Evolutionary conservation across 2,888 invertebrate genomes (phyloP), one percentile per base, ranked within the genome.

Genomic region (Microdon myrmicae): DNA sequence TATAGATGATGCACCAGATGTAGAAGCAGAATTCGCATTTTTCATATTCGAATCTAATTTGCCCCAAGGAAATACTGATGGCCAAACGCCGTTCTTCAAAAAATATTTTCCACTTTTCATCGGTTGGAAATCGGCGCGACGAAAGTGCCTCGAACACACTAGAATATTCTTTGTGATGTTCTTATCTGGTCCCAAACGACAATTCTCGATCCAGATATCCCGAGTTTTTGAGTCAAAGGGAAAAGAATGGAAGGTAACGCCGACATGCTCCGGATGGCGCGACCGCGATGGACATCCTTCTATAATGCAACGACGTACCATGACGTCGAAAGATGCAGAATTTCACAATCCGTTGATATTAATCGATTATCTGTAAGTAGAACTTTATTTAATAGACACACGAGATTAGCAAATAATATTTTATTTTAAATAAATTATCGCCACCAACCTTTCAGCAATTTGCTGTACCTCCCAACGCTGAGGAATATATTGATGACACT

Each of bases 121-220:
- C 68, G 83, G 83, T 78, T 88, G 84, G 79, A 90, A 90, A 79
- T 90, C 90, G 17, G 83, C 84, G 70, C 86, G 85, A 70, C 86
- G 82, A 76, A 90, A 90, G 78, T 90, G 90, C 58, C 88, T 83
- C 8, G 90, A 90, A 74, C 90, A 90, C 20, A 90, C 87, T 75
- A 86, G 85, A 35, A 84, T 83, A 53, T 84, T 82, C 73, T 85
- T 84, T 29, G 81, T 81, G 14, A 83, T 82, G 68, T 83, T 82
- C 59, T 83, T 83, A 56, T 82, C 82, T 25, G 71, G 26, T 35
- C 82, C 82, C 37, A 85, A 82, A 20, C 82, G 84, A 71, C 88
- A 87, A 70, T 86, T 83, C n/a, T 80, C 79, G 45, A 86, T 81
- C 90, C 90, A 90, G 74, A 82, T 83, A 37, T 83, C 81, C 47